Evolutionary conservation across 2,113 vertebrate genomes (phyloP), one percentile per base, ranked within the genome.

Genomic region (Scortum barcoo): DNA sequence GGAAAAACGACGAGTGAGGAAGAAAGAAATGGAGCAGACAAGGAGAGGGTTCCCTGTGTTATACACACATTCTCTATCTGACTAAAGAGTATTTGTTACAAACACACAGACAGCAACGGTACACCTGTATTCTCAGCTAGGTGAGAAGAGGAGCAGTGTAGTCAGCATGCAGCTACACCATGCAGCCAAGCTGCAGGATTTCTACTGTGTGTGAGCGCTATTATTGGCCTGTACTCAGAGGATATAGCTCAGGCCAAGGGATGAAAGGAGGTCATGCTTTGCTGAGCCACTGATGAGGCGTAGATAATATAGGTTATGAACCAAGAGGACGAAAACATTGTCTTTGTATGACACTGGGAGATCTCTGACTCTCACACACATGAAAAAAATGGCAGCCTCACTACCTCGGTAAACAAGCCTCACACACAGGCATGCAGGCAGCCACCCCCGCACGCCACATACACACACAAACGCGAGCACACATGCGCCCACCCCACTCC

Each of bases 391-490:
- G 86, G 87, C 89, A 80, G 84, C 88, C 76, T 76, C 53, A 33
- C 81, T 83, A 87, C 87, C 62, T 91, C 78, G 10, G 90, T 90
- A 93, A 93, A 92, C 91, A 93, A 90, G 92, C 71, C 85, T 83
- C 76, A 81, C 83, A 81, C 78, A 85, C 72, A 90, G 72, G 75
- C 90, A 90, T 88, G 87, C 87, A 85, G 78, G 76, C 89, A 83
- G 72, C 86, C 88, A 86, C 89, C 89, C 90, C 88, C 90, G 61
- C 89, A 86, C 77, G 36, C 81, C 80, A 83, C 81, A 73, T 36
- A 76, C 81, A 80, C 76, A 76, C 72, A 81, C 78, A 69, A 46
- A 76, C 22, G 12, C 48, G 24, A 69, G 51, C 83, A 88, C 85
- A 84, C 80, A 81, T 30, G 62, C 40, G n/a, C 80, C 33, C 63